These are phyloP conservation scores for Cyprinella venusta DNA, from an alignment of 2,797 vertebrate genomes.

Conservation along the genomic window DNA sequence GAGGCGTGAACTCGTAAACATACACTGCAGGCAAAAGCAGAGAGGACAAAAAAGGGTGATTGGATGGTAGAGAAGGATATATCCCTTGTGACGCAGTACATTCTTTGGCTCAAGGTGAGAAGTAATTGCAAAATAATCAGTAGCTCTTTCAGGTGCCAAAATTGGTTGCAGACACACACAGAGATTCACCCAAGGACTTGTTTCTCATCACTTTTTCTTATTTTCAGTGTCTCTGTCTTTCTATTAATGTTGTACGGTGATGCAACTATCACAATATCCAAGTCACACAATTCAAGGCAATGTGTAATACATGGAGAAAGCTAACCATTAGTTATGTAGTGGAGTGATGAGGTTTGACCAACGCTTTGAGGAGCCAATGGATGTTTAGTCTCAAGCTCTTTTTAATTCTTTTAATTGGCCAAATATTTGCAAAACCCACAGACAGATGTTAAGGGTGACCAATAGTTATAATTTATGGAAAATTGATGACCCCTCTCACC, in stretches of 20 bases:
- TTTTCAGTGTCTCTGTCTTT: background rate
- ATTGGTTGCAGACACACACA: conserved; percentile 24
- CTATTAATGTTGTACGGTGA: background rate
- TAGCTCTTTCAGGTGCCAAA: conserved; percentile 13
- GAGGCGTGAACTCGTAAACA: background rate
- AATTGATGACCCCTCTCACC: no score
- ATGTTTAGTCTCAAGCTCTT: no score
- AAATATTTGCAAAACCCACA: no score
- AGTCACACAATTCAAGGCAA: background rate
- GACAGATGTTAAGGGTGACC: no score
- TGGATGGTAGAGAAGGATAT: background rate
- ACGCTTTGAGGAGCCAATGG: no score
- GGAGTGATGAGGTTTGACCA: no score
- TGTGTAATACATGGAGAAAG: background rate
- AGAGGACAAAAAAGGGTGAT: background rate
- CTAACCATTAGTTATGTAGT: background rate
- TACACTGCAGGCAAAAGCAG: conserved; percentile 28
- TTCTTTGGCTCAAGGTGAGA: conserved; percentile 30
- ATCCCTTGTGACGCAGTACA: background rate
- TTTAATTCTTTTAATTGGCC: no score
- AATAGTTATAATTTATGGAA: no score
- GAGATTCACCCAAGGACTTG: background rate
- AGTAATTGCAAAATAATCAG: conserved; percentile 47
- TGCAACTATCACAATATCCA: background rate
- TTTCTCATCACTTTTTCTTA: conserved; percentile 9